Percentiles rank a stretch among this genome's conserved stretches.
phyloP scores from a whole-genome alignment of 53 echinoderm and acorn worm species.

The Echinometra lucunter region DNA sequence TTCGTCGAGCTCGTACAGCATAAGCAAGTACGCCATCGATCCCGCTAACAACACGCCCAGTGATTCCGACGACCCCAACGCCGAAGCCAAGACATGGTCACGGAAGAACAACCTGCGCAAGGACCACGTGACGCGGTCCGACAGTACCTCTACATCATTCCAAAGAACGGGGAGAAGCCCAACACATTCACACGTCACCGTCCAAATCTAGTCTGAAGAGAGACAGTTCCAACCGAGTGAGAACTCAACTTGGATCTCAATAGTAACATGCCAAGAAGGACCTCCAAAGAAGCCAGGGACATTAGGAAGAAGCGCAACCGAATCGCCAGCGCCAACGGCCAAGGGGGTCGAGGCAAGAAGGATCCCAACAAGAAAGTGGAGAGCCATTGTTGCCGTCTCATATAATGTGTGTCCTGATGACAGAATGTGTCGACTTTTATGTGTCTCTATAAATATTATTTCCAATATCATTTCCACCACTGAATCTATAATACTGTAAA shows the following conservation, averaged over 20 bases:
- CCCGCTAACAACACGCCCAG: constrained; percentile 98
- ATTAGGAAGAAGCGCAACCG: constrained; percentile 94
- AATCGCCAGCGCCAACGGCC: constrained; percentile 80
- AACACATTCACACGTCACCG: constrained; percentile 77
- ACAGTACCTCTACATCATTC: constrained; percentile 92
- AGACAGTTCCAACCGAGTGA: constrained; percentile 81
- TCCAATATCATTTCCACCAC: background rate
- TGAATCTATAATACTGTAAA: background rate
- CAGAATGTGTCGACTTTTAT: background rate
- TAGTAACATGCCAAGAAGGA: constrained; percentile 77
- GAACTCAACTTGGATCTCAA: constrained; percentile 84
- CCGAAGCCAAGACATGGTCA: constrained; percentile 86
- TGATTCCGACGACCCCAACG: constrained; percentile 89
- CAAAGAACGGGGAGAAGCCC: constrained; percentile 79
- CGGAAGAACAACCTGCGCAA: constrained; percentile 81
- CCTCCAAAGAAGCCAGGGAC: constrained; percentile 77
- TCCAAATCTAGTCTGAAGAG: constrained; percentile 83
- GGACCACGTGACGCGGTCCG: constrained; percentile 75
- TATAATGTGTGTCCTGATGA: constrained; percentile 67
- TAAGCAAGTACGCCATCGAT: constrained; percentile 97
- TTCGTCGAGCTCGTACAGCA: constrained; percentile 97
- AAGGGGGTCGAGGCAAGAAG: constrained; percentile 66
- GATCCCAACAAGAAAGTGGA: constrained; percentile 78
- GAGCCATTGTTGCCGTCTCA: constrained; percentile 92
- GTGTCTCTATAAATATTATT: background rate